These are phyloP conservation scores for Noctua janthina DNA, from an alignment of 2,888 invertebrate species.

Conservation along the genomic window DNA sequence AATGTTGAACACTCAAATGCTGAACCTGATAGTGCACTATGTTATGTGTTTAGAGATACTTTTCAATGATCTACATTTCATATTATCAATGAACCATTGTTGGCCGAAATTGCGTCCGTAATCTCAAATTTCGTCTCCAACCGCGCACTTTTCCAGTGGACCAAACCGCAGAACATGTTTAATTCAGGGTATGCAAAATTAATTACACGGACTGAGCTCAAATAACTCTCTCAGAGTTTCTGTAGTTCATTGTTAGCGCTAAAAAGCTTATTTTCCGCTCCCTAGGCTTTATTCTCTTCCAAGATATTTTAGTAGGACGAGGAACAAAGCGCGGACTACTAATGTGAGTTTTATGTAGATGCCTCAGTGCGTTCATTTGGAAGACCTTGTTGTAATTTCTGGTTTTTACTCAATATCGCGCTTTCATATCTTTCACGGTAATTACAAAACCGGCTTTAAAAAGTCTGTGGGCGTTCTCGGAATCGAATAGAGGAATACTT, in stretches of 20 bases:
- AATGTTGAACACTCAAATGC: neutral
- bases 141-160: slow-evolving; percentile 6
- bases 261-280: slow-evolving; percentile 69
- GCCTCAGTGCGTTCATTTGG: slow-evolving; percentile 61
- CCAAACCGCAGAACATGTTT: slow-evolving; percentile 37
- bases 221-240: slow-evolving; percentile 54
- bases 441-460: slow-evolving; percentile 62
- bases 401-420: slow-evolving; percentile 61
- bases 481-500: slow-evolving; percentile 54
- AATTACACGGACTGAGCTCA: slow-evolving; percentile 60
- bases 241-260: slow-evolving; percentile 63
- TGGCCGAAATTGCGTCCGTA: slow-evolving; percentile 16
- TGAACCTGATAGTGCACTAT: neutral
- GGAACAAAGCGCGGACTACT: slow-evolving; percentile 67
- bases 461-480: slow-evolving; percentile 49
- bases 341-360: slow-evolving; percentile 69
- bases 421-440: slow-evolving; percentile 63
- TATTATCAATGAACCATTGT: slow-evolving; percentile 26
- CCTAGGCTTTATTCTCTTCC: slow-evolving; percentile 65
- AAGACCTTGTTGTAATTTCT: slow-evolving; percentile 62
- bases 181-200: slow-evolving; percentile 62
- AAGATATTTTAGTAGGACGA: slow-evolving; percentile 66
- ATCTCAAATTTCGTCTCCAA: slow-evolving; percentile 39
- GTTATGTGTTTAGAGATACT: neutral
- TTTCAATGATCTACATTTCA: slow-evolving; percentile 27